Evolutionary conservation across 2,888 invertebrate genomes (phyloP), one percentile per base, ranked within the genome.

Genomic region (Nycteola revayana): DNA sequence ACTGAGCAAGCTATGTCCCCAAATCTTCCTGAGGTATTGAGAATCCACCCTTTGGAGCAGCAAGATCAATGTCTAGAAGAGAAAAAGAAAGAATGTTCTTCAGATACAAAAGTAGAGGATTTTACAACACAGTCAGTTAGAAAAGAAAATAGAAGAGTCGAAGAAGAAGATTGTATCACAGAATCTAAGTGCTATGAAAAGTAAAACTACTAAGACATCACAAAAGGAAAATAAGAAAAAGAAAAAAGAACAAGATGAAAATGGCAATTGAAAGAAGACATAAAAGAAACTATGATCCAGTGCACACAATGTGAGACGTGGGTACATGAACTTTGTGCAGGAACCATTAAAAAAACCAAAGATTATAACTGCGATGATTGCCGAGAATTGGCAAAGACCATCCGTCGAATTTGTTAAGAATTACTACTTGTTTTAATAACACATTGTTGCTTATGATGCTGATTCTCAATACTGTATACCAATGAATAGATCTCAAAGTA

Each of bases 301-400:
- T 38, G 29, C 33, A 30, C 29, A 26, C 24, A 38, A 26, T 38
- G 33, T 23, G 33, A 34, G 28, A 29, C 23, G 21, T 33, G 38
- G 33, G 24, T 38, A 22, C 33, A 34, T 26, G 38, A 38, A 28
- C 29, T 38, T 29, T 38, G 38, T 23, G 33, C 33, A 23, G 38
- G 38, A 27, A 27, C 28, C 25, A 29, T 33, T 29, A 33, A 30
- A 33, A 33, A 38, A 21, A 32, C 34, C 23, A 25, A 27, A 26
- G 18, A 25, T 18, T 39, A 39, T 34, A 26, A 25, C 30, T 36
- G 21, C 18, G 29, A 35, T 35, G 35, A 35, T 25, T 36, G 27
- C 31, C 27, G 5, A 28, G 10, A 24, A 24, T 24, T 9, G 24
- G 24, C 9, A 9, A 24, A 24, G 24, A 24, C 24, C 24, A 24